A percentile compares a stretch with the other conserved stretches of the same genome.
Evolutionary conservation across 2,797 vertebrate genomes (phyloP).

Genomic region (Florisuga fusca): DNA sequence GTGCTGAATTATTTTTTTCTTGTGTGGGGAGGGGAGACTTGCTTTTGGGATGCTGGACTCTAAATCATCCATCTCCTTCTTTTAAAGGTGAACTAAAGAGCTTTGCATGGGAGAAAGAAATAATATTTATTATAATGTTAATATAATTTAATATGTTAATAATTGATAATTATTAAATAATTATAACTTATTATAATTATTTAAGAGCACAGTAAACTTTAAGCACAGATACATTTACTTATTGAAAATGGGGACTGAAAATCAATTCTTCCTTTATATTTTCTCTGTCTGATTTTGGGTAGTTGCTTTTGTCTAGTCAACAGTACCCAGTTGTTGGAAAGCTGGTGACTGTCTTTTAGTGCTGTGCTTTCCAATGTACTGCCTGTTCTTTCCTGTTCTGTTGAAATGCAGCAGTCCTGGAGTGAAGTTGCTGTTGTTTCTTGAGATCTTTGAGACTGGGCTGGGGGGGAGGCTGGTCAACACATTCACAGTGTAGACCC

Average conservation of each 20-base stretch:
- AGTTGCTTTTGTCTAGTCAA: conserved; percentile 1
- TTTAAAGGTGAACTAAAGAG: conserved; percentile 42
- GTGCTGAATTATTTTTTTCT: conserved; percentile 48
- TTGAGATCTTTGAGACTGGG: not conserved
- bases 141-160: no score
- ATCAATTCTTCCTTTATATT: not conserved
- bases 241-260: not conserved
- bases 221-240: not conserved
- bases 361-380: not conserved
- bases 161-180: no score
- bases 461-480: not conserved
- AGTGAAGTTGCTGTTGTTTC: not conserved
- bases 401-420: not conserved
- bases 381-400: not conserved
- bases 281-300: not conserved
- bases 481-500: not conserved
- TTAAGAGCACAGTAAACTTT: not conserved
- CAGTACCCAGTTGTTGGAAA: not conserved
- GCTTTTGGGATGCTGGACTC: conserved; percentile 38
- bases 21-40: conserved; percentile 1
- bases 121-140: no score
- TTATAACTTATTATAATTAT: no score
- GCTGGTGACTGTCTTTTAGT: not conserved
- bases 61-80: conserved; percentile 32
- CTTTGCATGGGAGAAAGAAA: not conserved